Evolutionary conservation across 2,888 invertebrate genomes (phyloP), one percentile per base, ranked within the genome.

Genomic region (Punctoribates punctum): DNA sequence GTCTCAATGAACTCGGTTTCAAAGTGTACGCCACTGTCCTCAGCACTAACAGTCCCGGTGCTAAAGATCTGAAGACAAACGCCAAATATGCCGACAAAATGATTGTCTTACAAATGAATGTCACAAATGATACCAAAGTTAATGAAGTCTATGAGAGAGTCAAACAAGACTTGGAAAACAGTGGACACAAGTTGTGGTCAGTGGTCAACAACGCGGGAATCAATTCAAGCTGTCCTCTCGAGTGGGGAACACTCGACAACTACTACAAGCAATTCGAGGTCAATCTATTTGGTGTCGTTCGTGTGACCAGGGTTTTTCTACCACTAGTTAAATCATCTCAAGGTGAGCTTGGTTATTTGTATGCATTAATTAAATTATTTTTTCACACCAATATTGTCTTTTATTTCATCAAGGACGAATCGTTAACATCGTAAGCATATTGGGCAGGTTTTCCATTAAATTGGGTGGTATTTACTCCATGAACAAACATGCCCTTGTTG

Each of bases 161-260:
- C 0, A 78, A 80, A 34, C 42, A 38, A 13, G 46, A 62, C 9
- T 15, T 77, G 9, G 1, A 25, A 17, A n/a, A 27, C 13, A 46
- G 38, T 23, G 42, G 65, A 9, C 0, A 79, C 85, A 85, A 80
- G 48, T 79, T 86, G 27, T 86, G 85, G 86, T 85, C 84, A 6
- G 78, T 87, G 23, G 85, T 87, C 6, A 86, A 86, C 82, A 87
- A 86, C 81, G 86, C 86, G 8, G 86, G 86, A 0, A 81, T 86
- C 9, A 83, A 83, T 57, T 81, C 81, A 75, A 82, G 83, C 62
- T 85, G 85, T 0, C 85, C 85, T 73, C 82, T 86, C 48, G 87
- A 86, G 77, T 84, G 85, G 82, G 82, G 84, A 54, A 82, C 85
- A 1, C 80, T 85, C 78, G 83, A 84, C 13, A 82, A 82, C 74